These are phyloP conservation scores for Oryzias curvinotus DNA, from an alignment of 2,113 vertebrate species.

Conservation along the genomic window DNA sequence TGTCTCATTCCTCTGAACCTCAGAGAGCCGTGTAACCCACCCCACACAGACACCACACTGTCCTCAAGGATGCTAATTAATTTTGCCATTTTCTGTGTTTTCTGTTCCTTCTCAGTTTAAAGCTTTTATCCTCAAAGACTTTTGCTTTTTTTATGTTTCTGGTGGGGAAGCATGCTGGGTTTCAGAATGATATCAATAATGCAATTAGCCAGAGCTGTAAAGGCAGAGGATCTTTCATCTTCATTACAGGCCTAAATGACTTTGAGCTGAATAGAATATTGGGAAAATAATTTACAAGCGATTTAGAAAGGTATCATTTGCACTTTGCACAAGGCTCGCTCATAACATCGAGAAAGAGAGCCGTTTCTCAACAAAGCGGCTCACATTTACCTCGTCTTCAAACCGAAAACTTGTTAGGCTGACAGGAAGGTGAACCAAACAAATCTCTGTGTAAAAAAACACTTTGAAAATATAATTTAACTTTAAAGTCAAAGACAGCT, in stretches of 20 bases:
- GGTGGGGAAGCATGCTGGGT: not conserved
- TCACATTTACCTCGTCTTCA: too few relatives aligned
- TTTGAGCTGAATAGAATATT: not conserved
- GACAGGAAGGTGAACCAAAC: too few relatives aligned
- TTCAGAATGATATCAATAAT: not conserved
- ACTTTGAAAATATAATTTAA: too few relatives aligned
- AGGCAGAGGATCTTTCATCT: conserved; percentile 3
- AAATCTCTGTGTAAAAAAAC: too few relatives aligned
- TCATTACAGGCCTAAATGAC: conserved; percentile 6
- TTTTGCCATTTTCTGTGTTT: conserved; percentile 28
- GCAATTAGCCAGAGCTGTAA: conserved; percentile 2
- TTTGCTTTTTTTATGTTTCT: not conserved
- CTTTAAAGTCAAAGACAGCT: too few relatives aligned
- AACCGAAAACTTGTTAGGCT: too few relatives aligned
- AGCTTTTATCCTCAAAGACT: conserved; percentile 9
- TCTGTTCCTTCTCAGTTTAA: not conserved
- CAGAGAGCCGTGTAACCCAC: conserved; percentile 2
- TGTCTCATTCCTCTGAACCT: conserved; percentile 10
- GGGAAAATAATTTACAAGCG: not conserved
- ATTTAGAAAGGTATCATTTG: not conserved
- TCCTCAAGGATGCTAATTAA: conserved; percentile 38
- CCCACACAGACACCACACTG: conserved; percentile 1
- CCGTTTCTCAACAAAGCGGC: too few relatives aligned
- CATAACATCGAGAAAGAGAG: not conserved
- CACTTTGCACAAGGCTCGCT: not conserved